A percentile compares a stretch with the other conserved stretches of the same genome.
Conservation (phyloP, 2,888 invertebrate genomes). For the Noctua janthe region DNA sequence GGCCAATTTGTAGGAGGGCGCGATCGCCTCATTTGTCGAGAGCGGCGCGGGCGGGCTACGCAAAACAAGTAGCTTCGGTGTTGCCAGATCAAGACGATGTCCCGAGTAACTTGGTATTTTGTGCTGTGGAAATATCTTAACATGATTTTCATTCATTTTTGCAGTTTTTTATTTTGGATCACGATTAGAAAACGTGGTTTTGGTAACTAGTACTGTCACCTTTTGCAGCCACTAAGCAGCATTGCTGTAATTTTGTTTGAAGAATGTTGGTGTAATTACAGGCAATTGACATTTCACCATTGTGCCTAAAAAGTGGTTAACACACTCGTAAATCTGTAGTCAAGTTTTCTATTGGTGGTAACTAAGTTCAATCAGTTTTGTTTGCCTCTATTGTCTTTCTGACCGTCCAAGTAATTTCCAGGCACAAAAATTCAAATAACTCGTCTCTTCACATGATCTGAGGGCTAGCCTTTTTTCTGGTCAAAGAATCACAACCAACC, state of each 20-base stretch:
- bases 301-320: not conserved
- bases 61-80: conserved; percentile 66
- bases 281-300: not conserved
- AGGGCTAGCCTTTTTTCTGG: too few species aligned
- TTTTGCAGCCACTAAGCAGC: not conserved
- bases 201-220: not conserved
- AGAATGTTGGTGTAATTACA: not conserved
- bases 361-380: not conserved
- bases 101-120: conserved; percentile 42
- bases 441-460: too few species aligned
- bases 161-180: rapidly evolving
- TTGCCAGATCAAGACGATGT: conserved; percentile 59
- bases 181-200: not conserved
- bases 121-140: conserved; percentile 32
- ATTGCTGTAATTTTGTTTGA: not conserved
- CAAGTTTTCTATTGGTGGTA: not conserved
- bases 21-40: conserved; percentile 85
- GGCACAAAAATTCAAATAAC: too few species aligned
- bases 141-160: conserved; percentile 6
- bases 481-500: too few species aligned
- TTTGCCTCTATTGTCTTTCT: not conserved
- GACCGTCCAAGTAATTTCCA: not conserved
- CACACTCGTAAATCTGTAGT: not conserved
- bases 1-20: conserved; percentile 88
- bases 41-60: conserved; percentile 64